Conservation (phyloP, 2,888 invertebrate species). For the Matsumyia berberina region DNA sequence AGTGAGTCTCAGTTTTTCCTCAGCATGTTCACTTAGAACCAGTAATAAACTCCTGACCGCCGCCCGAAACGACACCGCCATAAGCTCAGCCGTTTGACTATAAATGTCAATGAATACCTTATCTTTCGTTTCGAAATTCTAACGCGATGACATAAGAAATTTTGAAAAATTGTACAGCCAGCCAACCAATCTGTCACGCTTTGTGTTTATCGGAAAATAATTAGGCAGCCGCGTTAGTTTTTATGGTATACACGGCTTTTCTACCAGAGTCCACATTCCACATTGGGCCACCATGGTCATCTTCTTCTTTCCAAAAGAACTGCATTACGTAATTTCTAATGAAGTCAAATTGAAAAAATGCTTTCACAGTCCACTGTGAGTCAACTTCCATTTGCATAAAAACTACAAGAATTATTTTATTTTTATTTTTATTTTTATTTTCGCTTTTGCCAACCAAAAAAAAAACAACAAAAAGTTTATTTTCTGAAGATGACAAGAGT, state of each 20-base stretch:
- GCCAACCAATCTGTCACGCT: slow-evolving; percentile 1
- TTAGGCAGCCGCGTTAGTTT: slow-evolving; percentile 13
- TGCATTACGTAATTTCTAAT: slow-evolving; percentile 66
- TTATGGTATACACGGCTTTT: slow-evolving; percentile 11
- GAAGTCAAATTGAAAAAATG: slow-evolving; percentile 27
- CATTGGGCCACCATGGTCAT: neutral
- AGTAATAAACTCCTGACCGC: neutral
- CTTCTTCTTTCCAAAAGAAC: slow-evolving; percentile 27
- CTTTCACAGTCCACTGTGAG: slow-evolving; percentile 20
- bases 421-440: slow-evolving; percentile 16
- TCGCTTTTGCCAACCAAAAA: slow-evolving; percentile 13
- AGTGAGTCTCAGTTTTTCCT: neutral
- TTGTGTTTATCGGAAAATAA: slow-evolving; percentile 25
- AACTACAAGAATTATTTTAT: neutral
- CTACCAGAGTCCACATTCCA: neutral
- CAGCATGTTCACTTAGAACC: neutral
- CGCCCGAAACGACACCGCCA: neutral
- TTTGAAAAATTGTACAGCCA: slow-evolving; percentile 18
- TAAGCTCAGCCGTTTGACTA: slow-evolving; percentile 29
- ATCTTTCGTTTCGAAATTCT: slow-evolving; percentile 15
- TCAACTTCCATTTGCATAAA: slow-evolving; percentile 45
- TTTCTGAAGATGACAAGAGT: slow-evolving; percentile 32
- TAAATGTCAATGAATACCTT: slow-evolving; percentile 22
- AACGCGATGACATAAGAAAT: slow-evolving; percentile 50
- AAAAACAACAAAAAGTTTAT: slow-evolving; percentile 31